Evolutionary conservation across 2,113 vertebrate species (phyloP).

Genomic region (Sylvietta virens): DNA sequence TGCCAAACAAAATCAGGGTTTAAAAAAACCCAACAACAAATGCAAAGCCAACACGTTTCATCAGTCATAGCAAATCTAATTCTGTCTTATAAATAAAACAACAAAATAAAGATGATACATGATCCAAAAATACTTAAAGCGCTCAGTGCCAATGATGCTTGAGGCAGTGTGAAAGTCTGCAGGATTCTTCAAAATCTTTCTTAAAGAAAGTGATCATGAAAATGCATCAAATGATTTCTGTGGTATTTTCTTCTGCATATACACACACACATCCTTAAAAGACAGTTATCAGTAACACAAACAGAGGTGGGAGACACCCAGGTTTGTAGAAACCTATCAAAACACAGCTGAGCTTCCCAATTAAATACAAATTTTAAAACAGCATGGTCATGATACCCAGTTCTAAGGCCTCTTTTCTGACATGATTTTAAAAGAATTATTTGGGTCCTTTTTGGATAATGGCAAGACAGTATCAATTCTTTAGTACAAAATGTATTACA

Average conservation of each 20-base stretch:
- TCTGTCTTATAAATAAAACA: conserved; percentile 44
- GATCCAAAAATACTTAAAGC: neutral
- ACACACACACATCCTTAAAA: neutral
- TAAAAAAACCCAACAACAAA: neutral
- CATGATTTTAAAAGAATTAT: neutral
- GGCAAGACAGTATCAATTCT: neutral
- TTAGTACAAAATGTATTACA: neutral
- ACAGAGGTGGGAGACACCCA: neutral
- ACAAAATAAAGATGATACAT: neutral
- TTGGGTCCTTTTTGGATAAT: neutral
- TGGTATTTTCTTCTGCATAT: neutral
- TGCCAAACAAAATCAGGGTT: neutral
- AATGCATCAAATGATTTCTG: neutral
- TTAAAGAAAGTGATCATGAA: neutral
- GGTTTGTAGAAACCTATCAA: neutral
- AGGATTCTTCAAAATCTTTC: neutral
- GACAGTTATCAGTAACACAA: neutral
- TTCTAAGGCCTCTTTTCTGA: neutral
- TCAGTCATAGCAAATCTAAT: neutral
- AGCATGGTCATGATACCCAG: neutral
- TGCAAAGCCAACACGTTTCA: neutral
- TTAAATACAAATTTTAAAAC: neutral
- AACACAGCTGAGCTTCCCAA: neutral
- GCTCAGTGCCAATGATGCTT: neutral
- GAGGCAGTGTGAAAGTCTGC: neutral